Evolutionary conservation across 2,797 vertebrate species (phyloP), one percentile per base, ranked within the genome.

Genomic region (Anisognathus igniventris): DNA sequence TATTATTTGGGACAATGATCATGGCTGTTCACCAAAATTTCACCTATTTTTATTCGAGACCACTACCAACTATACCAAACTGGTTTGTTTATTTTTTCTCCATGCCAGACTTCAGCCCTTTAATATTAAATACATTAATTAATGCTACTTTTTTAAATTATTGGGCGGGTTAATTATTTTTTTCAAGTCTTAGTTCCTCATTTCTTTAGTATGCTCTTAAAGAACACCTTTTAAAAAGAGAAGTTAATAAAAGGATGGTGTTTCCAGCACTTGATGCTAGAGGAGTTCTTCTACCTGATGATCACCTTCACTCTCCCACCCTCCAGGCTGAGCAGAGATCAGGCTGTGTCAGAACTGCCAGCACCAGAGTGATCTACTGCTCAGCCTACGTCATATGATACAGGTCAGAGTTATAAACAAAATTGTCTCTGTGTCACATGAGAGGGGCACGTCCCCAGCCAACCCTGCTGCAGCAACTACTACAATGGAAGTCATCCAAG

Each of bases 401-500:
- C 86, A 89, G 95, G 90, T 71, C 92, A 94, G 86, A 85, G 89
- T 68, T 76, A 91, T 72, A 96, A 95, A 95, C 86, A 94, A 90
- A 93, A 95, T 17, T 83, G 87, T 75, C 92, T 47, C 68, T 39
- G 91, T 80, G 92, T 94, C 92, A 95, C 75, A 77, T 5, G 94
- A 96, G 76, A 95, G 84, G 84, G 44, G 68, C 92, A 89, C 2
- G 3, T n/a, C 88, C 57, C 91, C 86, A 87, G 86, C 3, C 0
- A 92, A 72, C 91, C 76, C 91, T 58, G 84, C 75, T 18, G 23
- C 39, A 86, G 89, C 92, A 85, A 14, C 93, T 80, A 96, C 96
- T 94, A 95, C 87, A 96, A 70, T 91, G 95, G 95, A 94, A 94
- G 84, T 47, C 81, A 93, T 92, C 92, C 94, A 97, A 96, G 72